Conservation (phyloP, 2,888 invertebrate species). For the Frankliniella intonsa region DNA sequence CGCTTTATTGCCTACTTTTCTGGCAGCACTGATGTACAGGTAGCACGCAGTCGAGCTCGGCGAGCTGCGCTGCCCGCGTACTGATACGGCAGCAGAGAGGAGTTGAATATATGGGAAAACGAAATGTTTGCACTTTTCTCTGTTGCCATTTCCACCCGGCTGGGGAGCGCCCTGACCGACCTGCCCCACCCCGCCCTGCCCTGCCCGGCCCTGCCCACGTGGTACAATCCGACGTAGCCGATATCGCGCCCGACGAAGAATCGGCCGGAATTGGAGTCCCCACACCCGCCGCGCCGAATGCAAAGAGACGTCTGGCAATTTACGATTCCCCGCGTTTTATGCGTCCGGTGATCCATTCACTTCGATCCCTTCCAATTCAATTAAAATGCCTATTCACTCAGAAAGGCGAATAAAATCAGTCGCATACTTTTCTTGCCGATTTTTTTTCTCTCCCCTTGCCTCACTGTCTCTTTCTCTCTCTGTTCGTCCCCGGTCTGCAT, state of each 20-base stretch:
- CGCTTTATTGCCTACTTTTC: no score
- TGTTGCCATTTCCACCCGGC: background rate
- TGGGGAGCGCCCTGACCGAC: background rate
- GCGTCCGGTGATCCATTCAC: constrained; percentile 19
- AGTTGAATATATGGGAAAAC: no score
- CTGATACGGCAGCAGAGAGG: no score
- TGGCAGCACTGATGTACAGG: no score
- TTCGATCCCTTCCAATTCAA: constrained; percentile 18
- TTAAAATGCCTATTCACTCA: constrained; percentile 21
- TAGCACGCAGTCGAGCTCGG: no score
- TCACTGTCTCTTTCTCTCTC: background rate
- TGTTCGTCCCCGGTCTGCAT: background rate
- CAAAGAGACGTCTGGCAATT: constrained; percentile 6
- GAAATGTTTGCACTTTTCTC: no score
- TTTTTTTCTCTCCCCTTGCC: background rate
- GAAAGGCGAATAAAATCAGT: constrained; percentile 3
- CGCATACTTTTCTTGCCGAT: background rate
- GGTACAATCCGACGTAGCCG: no score
- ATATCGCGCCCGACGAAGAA: no score
- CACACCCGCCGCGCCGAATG: background rate
- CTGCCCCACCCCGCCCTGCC: no score
- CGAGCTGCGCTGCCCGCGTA: no score
- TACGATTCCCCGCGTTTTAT: constrained; percentile 7
- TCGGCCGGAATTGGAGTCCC: background rate
- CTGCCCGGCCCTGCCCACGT: no score